These are phyloP conservation scores for Channa striata DNA, from an alignment of 2,797 vertebrate genomes.

Conservation along the genomic window DNA sequence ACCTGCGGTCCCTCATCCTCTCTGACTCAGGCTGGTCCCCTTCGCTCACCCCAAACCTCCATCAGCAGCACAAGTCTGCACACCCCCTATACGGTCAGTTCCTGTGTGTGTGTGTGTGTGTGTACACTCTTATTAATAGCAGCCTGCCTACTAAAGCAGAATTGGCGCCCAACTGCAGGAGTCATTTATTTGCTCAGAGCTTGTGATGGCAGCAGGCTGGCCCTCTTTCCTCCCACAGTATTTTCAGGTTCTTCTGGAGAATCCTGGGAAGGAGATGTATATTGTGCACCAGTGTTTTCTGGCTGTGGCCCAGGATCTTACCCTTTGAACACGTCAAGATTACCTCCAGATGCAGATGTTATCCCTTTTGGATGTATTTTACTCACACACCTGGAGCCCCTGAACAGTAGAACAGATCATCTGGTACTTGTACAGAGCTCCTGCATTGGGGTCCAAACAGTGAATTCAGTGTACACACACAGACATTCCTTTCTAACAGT, in stretches of 20 bases:
- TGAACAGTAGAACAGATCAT: not conserved
- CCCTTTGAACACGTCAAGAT: not conserved
- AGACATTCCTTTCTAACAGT: not conserved
- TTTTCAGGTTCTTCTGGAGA: not conserved
- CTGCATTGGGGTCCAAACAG: not conserved
- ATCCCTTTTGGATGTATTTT: not conserved
- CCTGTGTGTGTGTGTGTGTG: not conserved
- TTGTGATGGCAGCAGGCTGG: not conserved
- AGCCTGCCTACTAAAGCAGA: not conserved
- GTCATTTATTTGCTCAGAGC: not conserved
- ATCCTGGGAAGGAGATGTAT: not conserved
- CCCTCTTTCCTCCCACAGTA: not conserved
- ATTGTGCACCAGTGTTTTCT: not conserved
- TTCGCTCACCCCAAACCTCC: conserved; percentile 68
- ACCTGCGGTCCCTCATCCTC: conserved; percentile 85
- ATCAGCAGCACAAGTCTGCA: conserved; percentile 68
- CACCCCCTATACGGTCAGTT: conserved; percentile 69
- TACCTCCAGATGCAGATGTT: not conserved
- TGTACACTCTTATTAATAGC: not conserved
- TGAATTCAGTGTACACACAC: not conserved
- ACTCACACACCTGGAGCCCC: not conserved
- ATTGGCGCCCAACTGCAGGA: not conserved
- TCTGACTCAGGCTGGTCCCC: conserved; percentile 29
- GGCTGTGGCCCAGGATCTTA: not conserved
- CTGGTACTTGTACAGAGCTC: not conserved